Evolutionary conservation across 2,113 vertebrate species (phyloP).

Genomic region (Copsychus sechellarum): DNA sequence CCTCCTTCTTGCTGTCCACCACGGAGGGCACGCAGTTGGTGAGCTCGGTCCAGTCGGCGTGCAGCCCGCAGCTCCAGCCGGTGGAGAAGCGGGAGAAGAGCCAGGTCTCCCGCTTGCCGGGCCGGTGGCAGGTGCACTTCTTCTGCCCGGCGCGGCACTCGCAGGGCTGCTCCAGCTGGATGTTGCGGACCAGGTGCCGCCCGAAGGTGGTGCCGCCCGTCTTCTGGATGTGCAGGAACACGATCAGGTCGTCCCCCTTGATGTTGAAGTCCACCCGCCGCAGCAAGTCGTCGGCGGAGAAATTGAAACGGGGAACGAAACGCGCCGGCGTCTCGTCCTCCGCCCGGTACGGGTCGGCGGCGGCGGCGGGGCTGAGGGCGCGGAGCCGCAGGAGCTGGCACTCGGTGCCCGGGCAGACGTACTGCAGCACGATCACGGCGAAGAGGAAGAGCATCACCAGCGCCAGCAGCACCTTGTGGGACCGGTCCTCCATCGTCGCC

Average conservation of each 20-base stretch:
- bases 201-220: constrained; percentile 97
- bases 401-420: constrained; percentile 89
- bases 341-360: constrained; percentile 87
- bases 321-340: constrained; percentile 88
- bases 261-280: constrained; percentile 89
- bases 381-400: constrained; percentile 85
- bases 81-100: constrained; percentile 98
- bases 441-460: constrained; percentile 90
- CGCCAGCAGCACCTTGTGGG: constrained; percentile 83
- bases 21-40: constrained; percentile 93
- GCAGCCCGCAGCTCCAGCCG: constrained; percentile 98
- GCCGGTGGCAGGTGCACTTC: constrained; percentile 94
- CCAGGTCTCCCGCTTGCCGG: constrained; percentile 95
- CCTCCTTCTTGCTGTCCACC: constrained; percentile 82
- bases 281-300: constrained; percentile 83
- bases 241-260: constrained; percentile 92
- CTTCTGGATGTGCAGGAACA: constrained; percentile 98
- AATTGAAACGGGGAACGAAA: constrained; percentile 90
- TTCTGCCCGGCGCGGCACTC: constrained; percentile 95
- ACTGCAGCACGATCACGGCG: constrained; percentile 90
- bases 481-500: constrained; percentile 93
- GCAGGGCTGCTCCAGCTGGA: constrained; percentile 94
- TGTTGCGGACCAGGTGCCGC: constrained; percentile 94
- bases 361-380: constrained; percentile 69
- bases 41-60: constrained; percentile 99